phyloP scores from a whole-genome alignment of 2,797 vertebrate species.

The Onychomys arenicola region DNA sequence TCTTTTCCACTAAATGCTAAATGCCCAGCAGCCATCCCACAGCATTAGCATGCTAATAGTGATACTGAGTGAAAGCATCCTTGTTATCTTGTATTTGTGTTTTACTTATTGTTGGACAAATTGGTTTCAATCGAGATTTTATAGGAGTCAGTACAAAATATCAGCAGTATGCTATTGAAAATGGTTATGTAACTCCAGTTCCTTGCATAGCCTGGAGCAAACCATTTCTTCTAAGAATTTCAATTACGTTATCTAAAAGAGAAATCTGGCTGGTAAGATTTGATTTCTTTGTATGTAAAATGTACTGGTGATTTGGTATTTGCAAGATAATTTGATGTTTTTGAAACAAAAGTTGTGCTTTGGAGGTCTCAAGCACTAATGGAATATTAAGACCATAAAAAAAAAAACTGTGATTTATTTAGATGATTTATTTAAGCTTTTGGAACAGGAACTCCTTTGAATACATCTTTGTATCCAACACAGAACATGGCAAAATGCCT shows the following conservation, averaged over 20 bases:
- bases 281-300: conserved; percentile 5
- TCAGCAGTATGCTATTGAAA: neutral
- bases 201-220: neutral
- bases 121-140: conserved; percentile 29
- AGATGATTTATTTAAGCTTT: neutral
- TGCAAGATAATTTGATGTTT: neutral
- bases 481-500: conserved; percentile 21
- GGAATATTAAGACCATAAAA: neutral
- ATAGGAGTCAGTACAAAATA: neutral
- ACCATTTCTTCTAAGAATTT: conserved; percentile 47
- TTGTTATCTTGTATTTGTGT: neutral
- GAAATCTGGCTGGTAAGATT: neutral
- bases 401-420: conserved; percentile 2
- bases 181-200: conserved; percentile 2
- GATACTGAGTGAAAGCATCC: neutral
- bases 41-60: neutral
- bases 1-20: neutral
- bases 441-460: conserved; percentile 34
- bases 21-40: neutral
- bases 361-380: neutral
- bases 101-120: neutral
- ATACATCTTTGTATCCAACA: conserved; percentile 7
- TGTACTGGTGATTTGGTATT: neutral
- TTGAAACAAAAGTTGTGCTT: neutral
- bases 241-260: neutral